Conservation (phyloP, 2,888 invertebrate species). For the Brachyopa scutellaris region DNA sequence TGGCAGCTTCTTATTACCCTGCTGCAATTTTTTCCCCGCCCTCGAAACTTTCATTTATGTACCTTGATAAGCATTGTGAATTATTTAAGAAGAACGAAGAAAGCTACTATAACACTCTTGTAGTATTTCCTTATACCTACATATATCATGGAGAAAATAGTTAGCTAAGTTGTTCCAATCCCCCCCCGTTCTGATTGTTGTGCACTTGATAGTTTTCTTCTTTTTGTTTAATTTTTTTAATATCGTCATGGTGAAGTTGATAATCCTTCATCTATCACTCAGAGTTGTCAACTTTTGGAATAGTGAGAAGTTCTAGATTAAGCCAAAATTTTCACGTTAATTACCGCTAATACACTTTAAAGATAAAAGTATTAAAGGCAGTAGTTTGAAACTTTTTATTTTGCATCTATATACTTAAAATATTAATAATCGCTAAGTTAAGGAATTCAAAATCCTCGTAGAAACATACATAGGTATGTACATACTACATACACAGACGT, state of each 20-base stretch:
- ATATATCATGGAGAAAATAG: too few relatives aligned
- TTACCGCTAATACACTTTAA: too few relatives aligned
- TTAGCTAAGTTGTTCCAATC: conserved; percentile 8
- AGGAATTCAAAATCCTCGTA: too few relatives aligned
- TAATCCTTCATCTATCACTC: not conserved
- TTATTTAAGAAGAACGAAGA: conserved; percentile 15
- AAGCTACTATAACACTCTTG: not conserved
- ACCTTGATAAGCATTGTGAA: conserved; percentile 26
- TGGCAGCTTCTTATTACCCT: conserved; percentile 2
- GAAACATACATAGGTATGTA: too few relatives aligned
- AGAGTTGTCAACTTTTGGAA: not conserved
- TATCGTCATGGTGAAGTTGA: not conserved
- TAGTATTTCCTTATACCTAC: too few relatives aligned
- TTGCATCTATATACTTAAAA: too few relatives aligned
- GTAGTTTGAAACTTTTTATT: too few relatives aligned
- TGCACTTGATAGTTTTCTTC: conserved; percentile 15
- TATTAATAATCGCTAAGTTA: too few relatives aligned
- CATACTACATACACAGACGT: too few relatives aligned
- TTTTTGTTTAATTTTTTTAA: conserved; percentile 15
- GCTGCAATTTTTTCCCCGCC: not conserved
- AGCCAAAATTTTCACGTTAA: too few relatives aligned
- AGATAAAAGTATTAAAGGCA: too few relatives aligned
- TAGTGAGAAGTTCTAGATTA: too few relatives aligned
- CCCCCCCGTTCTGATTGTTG: conserved; percentile 3
- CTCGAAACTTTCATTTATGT: conserved; percentile 15